Base-by-base conservation (phyloP, 2,113 vertebrate genomes). In the Merops nubicus region DNA sequence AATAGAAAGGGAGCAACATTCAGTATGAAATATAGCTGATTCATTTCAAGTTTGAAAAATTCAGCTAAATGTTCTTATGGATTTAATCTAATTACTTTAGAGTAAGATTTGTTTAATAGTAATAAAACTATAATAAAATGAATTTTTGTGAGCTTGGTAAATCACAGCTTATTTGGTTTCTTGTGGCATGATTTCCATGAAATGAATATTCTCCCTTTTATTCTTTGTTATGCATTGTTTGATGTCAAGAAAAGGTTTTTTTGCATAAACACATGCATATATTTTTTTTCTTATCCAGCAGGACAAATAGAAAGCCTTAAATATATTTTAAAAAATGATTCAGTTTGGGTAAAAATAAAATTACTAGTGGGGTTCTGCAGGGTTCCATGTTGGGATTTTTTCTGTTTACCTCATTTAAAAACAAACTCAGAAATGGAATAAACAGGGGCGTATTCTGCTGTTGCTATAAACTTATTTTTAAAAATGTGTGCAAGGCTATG, bases 21-120 rank as follows among this genome's bases (percentile, higher is more conserved):
- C 21, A 60, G 14, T 68, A 57, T 94, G 54, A 96, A 88, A 94
- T 73, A 86, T 17, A 89, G 54, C 26, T 84, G 28, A 86, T 88
- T 86, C 59, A 28, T 92, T 94, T 92, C 21, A 81, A 90, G 34
- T 88, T 94, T 94, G 36, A 79, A 56, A 84, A 78, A 86, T 81
- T 89, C 16, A 62, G 47, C 73, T 83, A 84, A 50, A 51, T 85
- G 29, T 56, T 76, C 60, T 79, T 94, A 57, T 6, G 8, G 5
- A 62, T 90, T 92, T 86, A 5, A 78, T 84, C 53, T 38, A 76
- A 79, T 85, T 91, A 86, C 11, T 78, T 89, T 50, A 31, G 16
- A 91, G 8, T 54, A 51, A 91, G 23, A 82, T 22, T 89, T 43
- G 12, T 16, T 87, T 86, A 92, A 74, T 77, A 92, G 26, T 59